Base-by-base conservation (phyloP, 2,797 vertebrate genomes). In the Leptatherina wallacei region DNA sequence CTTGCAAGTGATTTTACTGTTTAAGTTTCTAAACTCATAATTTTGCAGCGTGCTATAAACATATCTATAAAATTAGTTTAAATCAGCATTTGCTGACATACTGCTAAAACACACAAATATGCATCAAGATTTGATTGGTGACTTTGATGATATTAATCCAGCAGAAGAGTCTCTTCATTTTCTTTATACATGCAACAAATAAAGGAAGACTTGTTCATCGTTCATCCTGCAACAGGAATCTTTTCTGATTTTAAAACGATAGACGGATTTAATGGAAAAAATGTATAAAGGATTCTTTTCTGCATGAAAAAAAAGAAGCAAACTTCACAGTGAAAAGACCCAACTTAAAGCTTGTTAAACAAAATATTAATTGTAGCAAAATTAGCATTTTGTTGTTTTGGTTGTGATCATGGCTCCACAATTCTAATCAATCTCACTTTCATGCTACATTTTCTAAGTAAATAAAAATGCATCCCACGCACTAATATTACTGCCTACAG, bases 1-100 rank as follows among this genome's bases (percentile, higher is more conserved):
- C 68, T 63, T 51, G 36, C 3, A 12, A 51, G 54, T 67, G 24
- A 54, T 69, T 59, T 56, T 13, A 69, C 33, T 33, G 16, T 54
- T 69, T 18, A 51, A 79, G 58, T 71, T 69, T 61, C 42, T 80
- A 0, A 75, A 61, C 38, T 68, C 14, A 63, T 29, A 4, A 73
- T 62, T 62, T 61, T 69, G 33, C 61, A 54, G 38, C 13, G 42
- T 71, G 54, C 63, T 72, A 52, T 65, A 55, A 71, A 57, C 5
- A 30, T 4, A 55, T 13, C 27, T 13, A 49, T 4, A 51, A 42
- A 73, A 76, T 62, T 59, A 69, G 57, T 75, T 18, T 47, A 65
- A 75, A 64, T 73, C 51, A 16, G 33, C 33, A 35, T 35, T 35
- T 35, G 33, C 8, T 22, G 58, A 69, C 56, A 73, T 18, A 18